phyloP scores from a whole-genome alignment of 2,113 vertebrate genomes.

The Bettongia penicillata region DNA sequence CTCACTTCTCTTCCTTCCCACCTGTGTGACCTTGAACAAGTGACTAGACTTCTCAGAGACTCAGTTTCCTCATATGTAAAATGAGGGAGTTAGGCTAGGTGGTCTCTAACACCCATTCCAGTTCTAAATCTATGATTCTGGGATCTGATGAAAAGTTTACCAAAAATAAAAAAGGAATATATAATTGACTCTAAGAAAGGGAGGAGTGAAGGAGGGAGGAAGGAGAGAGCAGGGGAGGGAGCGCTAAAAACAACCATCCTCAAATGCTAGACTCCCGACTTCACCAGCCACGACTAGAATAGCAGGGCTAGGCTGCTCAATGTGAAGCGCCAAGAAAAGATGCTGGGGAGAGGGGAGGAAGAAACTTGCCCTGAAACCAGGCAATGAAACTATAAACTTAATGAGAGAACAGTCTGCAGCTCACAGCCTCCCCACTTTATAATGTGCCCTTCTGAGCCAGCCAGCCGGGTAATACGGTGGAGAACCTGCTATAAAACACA shows the following conservation, averaged over 20 bases:
- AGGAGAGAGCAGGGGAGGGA: background rate
- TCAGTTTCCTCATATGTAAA: background rate
- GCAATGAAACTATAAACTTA: slow-evolving; percentile 86
- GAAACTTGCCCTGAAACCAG: slow-evolving; percentile 81
- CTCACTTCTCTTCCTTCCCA: background rate
- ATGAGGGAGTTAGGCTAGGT: background rate
- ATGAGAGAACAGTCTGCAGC: slow-evolving; percentile 81
- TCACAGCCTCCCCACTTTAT: slow-evolving; percentile 79
- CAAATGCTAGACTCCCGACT: background rate
- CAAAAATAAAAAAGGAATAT: background rate
- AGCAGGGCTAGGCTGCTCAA: slow-evolving; percentile 18
- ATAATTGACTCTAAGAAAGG: background rate
- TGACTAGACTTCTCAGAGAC: background rate
- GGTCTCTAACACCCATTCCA: background rate
- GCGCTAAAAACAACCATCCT: background rate
- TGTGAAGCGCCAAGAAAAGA: slow-evolving; percentile 64
- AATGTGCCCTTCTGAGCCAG: slow-evolving; percentile 76
- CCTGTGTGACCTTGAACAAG: background rate
- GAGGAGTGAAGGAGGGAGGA: background rate
- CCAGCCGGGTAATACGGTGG: slow-evolving; percentile 81
- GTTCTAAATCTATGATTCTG: background rate
- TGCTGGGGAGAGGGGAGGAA: slow-evolving; percentile 63
- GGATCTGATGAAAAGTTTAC: background rate
- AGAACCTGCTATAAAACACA: slow-evolving; percentile 83
- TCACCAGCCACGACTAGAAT: slow-evolving; percentile 8